Evolutionary conservation across 2,113 vertebrate species (phyloP).

Genomic region (Ovis canadensis): DNA sequence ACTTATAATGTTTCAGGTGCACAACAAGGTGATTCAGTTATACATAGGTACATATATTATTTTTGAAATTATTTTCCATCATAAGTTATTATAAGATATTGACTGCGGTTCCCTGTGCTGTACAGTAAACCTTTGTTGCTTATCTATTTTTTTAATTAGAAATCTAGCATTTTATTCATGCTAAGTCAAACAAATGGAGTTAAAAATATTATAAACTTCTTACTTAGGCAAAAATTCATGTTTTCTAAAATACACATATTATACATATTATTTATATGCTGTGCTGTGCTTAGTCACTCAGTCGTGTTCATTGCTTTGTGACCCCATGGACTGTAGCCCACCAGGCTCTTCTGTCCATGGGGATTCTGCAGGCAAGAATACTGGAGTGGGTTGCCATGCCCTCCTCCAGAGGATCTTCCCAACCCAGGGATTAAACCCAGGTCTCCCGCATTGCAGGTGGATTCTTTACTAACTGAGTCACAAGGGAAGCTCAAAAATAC

Average conservation of each 20-base stretch:
- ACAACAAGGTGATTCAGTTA: background rate
- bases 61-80: background rate
- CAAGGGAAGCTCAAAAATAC: background rate
- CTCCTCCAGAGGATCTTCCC: background rate
- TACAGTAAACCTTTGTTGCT: background rate
- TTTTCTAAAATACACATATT: background rate
- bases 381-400: background rate
- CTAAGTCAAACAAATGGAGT: background rate
- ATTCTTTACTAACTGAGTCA: background rate
- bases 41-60: background rate
- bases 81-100: background rate
- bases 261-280: background rate
- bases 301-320: background rate
- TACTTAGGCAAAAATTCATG: background rate
- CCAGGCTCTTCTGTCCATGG: background rate
- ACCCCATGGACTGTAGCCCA: background rate
- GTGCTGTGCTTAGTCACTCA: background rate
- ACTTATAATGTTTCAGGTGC: background rate
- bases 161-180: background rate
- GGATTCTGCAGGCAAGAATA: background rate
- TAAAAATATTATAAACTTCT: background rate
- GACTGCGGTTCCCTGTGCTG: background rate
- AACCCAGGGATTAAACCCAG: background rate
- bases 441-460: background rate
- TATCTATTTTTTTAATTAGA: background rate